These are phyloP conservation scores for Syrrhaptes paradoxus DNA, from an alignment of 2,113 vertebrate species.

Conservation along the genomic window DNA sequence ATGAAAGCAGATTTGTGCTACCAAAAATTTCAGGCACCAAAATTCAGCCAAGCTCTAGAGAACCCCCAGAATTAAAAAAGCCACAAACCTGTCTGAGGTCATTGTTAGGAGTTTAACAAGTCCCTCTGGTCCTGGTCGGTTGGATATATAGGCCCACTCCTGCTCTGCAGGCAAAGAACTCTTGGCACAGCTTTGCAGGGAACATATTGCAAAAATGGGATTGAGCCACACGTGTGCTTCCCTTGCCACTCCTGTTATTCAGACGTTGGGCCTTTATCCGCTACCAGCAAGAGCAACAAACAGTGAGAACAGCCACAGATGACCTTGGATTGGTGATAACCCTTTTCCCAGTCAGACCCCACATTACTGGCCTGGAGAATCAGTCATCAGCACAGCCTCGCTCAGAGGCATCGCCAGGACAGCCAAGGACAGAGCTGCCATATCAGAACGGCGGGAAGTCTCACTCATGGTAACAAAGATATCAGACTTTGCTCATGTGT, in stretches of 20 bases:
- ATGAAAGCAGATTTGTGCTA: not conserved
- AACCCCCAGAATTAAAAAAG: not conserved
- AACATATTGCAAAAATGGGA: not conserved
- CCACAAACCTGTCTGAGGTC: not conserved
- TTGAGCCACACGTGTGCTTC: not conserved
- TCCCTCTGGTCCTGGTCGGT: not conserved
- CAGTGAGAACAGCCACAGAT: not conserved
- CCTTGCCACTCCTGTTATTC: not conserved
- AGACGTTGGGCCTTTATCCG: not conserved
- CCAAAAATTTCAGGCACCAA: not conserved
- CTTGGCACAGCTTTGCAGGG: not conserved
- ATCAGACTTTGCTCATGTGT: not conserved
- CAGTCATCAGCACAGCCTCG: not conserved
- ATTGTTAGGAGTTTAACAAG: slow-evolving; percentile 6
- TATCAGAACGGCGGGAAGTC: not conserved
- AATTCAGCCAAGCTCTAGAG: not conserved
- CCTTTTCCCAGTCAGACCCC: slow-evolving; percentile 1
- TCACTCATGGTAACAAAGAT: not conserved
- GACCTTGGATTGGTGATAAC: slow-evolving; percentile 8
- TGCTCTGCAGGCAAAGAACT: not conserved
- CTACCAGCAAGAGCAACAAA: slow-evolving; percentile 16
- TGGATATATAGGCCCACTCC: not conserved
- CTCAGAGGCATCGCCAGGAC: not conserved
- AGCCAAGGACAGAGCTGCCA: not conserved
- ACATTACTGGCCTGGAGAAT: not conserved